Conservation (phyloP, 2,113 vertebrate genomes). For the Carlito syrichta region DNA sequence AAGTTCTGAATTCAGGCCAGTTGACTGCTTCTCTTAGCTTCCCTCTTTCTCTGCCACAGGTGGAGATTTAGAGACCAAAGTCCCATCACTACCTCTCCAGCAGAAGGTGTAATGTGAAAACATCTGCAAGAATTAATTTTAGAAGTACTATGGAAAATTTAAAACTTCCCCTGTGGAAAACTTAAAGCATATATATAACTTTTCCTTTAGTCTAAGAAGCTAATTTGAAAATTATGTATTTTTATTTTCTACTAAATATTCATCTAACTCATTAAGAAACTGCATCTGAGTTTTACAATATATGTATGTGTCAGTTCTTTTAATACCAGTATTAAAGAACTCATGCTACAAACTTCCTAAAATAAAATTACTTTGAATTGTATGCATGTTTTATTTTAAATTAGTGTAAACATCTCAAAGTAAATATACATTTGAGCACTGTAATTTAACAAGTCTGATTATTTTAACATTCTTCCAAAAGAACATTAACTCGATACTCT, state of each 20-base stretch:
- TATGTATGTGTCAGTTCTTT: neutral
- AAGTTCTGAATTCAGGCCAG: neutral
- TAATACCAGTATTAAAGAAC: constrained; percentile 38
- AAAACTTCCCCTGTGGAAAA: no score
- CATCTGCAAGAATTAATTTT: neutral
- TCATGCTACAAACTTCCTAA: neutral
- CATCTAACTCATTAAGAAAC: constrained; percentile 17
- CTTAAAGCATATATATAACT: neutral
- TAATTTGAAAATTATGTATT: constrained; percentile 20
- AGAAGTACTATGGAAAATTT: constrained; percentile 22
- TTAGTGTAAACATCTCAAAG: neutral
- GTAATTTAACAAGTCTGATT: neutral
- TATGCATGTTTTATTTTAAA: constrained; percentile 23
- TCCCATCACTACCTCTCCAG: neutral
- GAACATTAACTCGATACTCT: constrained; percentile 27
- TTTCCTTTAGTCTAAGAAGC: no score
- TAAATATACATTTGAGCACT: constrained; percentile 33
- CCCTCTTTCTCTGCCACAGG: neutral
- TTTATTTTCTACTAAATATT: neutral
- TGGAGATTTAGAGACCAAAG: neutral
- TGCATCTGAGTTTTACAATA: constrained; percentile 3
- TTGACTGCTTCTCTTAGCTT: neutral
- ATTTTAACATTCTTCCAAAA: constrained; percentile 37
- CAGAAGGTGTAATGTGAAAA: neutral
- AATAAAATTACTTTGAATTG: constrained; percentile 43